These are phyloP conservation scores for Nomada hirtipes DNA, from an alignment of 2,888 invertebrate species.

Conservation along the genomic window DNA sequence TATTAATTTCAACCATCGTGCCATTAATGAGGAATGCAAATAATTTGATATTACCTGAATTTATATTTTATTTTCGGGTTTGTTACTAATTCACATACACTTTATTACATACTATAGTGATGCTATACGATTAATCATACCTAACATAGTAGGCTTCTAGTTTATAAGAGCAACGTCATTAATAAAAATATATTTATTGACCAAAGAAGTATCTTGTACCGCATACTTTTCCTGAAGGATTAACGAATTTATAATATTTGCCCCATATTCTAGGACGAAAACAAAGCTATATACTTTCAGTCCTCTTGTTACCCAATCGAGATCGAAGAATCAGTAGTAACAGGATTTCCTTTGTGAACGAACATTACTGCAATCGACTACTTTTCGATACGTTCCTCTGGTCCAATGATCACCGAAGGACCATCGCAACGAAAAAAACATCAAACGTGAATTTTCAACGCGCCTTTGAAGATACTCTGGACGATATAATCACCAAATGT, in stretches of 20 bases:
- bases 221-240: neutral
- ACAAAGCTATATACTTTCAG: neutral
- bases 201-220: too few relatives aligned
- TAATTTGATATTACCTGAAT: too few relatives aligned
- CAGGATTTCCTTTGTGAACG: neutral
- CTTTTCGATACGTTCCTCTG: conserved; percentile 25
- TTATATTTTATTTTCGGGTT: too few relatives aligned
- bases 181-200: too few relatives aligned
- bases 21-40: too few relatives aligned
- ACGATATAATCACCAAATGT: conserved; percentile 34
- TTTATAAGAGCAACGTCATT: too few relatives aligned
- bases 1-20: too few relatives aligned
- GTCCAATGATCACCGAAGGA: neutral
- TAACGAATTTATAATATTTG: neutral
- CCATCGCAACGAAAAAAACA: conserved; percentile 16
- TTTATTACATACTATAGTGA: too few relatives aligned
- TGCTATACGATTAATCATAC: too few relatives aligned
- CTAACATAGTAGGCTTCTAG: too few relatives aligned
- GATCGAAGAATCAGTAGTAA: conserved; percentile 2
- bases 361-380: conserved; percentile 24
- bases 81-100: too few relatives aligned
- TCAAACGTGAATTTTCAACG: conserved; percentile 29
- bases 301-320: neutral
- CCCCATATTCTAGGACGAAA: neutral
- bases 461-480: conserved; percentile 38